These are phyloP conservation scores for Pangasius mekongensis DNA, from an alignment of 2,797 vertebrate species.

Conservation along the genomic window DNA sequence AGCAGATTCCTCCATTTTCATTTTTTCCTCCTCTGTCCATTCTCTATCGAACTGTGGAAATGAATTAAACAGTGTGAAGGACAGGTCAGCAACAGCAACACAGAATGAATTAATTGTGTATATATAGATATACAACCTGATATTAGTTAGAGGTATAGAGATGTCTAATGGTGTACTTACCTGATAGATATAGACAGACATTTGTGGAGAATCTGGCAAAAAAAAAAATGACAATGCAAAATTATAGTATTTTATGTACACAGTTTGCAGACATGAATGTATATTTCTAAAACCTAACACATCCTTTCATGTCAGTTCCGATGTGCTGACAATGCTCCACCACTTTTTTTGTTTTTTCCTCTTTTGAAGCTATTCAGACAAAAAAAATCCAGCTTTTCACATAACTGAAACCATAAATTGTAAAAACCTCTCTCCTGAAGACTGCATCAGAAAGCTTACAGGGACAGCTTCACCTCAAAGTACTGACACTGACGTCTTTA, in stretches of 20 bases:
- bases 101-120: background rate
- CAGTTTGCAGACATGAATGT: no score
- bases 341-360: no score
- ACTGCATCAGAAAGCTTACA: no score
- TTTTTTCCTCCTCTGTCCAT: background rate
- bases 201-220: background rate
- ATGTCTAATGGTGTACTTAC: background rate
- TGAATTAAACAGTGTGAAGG: background rate
- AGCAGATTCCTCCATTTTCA: constrained; percentile 40
- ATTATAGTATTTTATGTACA: no score
- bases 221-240: background rate
- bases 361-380: no score
- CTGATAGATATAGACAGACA: background rate
- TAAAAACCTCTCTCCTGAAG: no score
- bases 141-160: background rate
- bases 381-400: no score
- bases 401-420: no score
- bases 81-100: background rate
- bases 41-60: background rate
- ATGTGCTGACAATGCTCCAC: background rate
- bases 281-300: background rate
- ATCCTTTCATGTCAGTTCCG: background rate
- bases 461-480: no score
- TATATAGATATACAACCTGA: background rate
- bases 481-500: no score